Base-by-base conservation (phyloP, 1,140 invertebrate genomes). In the Drosophila eugracilis region DNA sequence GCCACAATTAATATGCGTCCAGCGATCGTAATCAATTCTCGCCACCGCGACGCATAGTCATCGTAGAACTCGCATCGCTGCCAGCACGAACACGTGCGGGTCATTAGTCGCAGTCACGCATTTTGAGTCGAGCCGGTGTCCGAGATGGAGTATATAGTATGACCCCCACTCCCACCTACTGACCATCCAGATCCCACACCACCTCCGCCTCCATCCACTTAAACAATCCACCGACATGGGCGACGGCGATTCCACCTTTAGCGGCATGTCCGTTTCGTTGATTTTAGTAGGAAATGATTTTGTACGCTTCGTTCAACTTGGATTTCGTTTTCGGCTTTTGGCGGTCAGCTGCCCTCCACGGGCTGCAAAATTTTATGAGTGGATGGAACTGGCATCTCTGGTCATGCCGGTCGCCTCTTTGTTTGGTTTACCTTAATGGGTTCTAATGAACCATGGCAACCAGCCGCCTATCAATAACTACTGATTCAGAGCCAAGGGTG, bases 231-330 rank as follows among this genome's bases (percentile, higher is more conserved):
- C 47, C 60, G 53, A 62, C 55, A 72, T 62, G 42, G 32, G 49
- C 21, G 15, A 19, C 7, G 12, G 32, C 71, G 41, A 24, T 41
- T 45, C 63, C 62, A 67, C 21, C 60, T 55, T 69, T 37, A n/a
- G 52, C 50, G 57, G 63, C 75, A 80, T 80, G 78, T 77, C 74
- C 81, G 81, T 57, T 75, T 67, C 83, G 81, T 59, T 88, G 65
- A 60, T 80, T 88, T 88, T 88, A 88, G 84, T 89, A 83, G 83
- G 83, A 88, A 88, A 88, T 88, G 84, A 89, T 88, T 88, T 89
- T 75, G 78, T 89, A 89, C 83, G 83, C 83, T 88, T 89, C 78
- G 84, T 70, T 88, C 84, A 81, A 81, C 78, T 78, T 75, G 72
- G 41, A 30, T 74, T 74, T 74, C 22, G 42, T 49, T 53, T 57